Evolutionary conservation across 2,888 invertebrate genomes (phyloP).

Genomic region (Lymantria monacha): DNA sequence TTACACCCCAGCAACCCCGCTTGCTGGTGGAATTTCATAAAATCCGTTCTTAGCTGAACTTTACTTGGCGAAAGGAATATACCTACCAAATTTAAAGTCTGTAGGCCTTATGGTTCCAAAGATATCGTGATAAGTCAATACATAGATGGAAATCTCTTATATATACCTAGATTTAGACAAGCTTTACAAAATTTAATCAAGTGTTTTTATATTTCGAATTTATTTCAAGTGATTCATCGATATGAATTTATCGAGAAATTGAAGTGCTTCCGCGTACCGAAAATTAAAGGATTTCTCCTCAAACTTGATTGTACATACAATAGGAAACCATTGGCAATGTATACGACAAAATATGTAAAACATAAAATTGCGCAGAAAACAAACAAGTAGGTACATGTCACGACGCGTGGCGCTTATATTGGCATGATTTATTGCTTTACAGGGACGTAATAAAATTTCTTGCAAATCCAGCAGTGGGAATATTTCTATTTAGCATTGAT

Average conservation of each 20-base stretch:
- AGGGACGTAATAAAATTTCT: conserved; percentile 37
- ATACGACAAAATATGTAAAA: conserved; percentile 22
- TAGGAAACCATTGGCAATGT: conserved; percentile 12
- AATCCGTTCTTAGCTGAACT: too few relatives aligned
- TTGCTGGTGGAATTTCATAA: too few relatives aligned
- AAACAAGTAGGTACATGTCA: conserved; percentile 23
- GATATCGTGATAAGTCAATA: too few relatives aligned
- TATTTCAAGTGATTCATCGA: conserved; percentile 11
- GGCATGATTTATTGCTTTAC: conserved; percentile 43
- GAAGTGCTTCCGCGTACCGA: conserved; percentile 11
- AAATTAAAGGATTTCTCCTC: conserved; percentile 6
- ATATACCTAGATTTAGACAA: too few relatives aligned
- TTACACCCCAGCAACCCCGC: too few relatives aligned
- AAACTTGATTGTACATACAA: conserved; percentile 10
- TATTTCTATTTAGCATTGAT: conserved; percentile 31
- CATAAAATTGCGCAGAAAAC: conserved; percentile 30
- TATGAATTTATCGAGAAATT: conserved; percentile 7
- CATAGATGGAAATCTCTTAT: too few relatives aligned
- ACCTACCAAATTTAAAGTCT: too few relatives aligned
- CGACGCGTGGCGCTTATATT: conserved; percentile 23
- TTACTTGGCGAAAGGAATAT: too few relatives aligned
- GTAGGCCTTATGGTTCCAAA: too few relatives aligned
- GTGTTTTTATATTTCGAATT: conserved; percentile 11
- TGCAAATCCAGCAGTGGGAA: conserved; percentile 22
- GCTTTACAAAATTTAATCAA: too few relatives aligned